These are phyloP conservation scores for Pachyseris speciosa DNA, from an alignment of 64 coral and sea anemone genomes.

Conservation along the genomic window DNA sequence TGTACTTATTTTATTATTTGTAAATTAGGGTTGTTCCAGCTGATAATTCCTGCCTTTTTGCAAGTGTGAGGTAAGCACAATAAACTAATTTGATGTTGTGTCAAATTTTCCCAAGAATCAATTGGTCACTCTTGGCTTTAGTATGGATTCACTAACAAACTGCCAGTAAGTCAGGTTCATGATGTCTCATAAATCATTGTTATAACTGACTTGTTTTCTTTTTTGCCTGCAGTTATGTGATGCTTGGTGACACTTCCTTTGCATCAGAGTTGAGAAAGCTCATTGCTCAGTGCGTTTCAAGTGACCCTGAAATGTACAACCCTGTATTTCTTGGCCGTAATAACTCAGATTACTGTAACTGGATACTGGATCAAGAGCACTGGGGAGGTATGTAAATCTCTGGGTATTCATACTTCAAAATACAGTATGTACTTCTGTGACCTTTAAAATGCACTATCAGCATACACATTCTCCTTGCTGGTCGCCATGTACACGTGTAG, in stretches of 20 bases:
- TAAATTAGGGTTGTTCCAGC: conserved; percentile 80
- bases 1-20: background rate
- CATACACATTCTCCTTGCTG: too few species aligned
- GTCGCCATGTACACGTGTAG: too few species aligned
- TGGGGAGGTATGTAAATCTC: conserved; percentile 98
- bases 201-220: background rate
- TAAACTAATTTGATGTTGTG: too few species aligned
- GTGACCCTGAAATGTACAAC: conserved; percentile 82
- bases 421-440: too few species aligned
- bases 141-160: too few species aligned
- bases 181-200: background rate
- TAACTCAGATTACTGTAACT: conserved; percentile 90
- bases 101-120: too few species aligned
- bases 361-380: conserved; percentile 82
- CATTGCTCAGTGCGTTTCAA: conserved; percentile 85
- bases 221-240: conserved; percentile 83
- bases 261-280: conserved; percentile 76
- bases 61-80: conserved; percentile 87
- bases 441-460: too few species aligned
- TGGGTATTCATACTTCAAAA: too few species aligned
- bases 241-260: conserved; percentile 81
- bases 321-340: conserved; percentile 75
- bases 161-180: background rate
- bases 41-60: conserved; percentile 98
- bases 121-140: too few species aligned